Percentiles rank a stretch among this genome's conserved stretches.
These are phyloP conservation scores for Charadrius vociferus DNA, from an alignment of 2,113 vertebrate species.

Conservation along the genomic window DNA sequence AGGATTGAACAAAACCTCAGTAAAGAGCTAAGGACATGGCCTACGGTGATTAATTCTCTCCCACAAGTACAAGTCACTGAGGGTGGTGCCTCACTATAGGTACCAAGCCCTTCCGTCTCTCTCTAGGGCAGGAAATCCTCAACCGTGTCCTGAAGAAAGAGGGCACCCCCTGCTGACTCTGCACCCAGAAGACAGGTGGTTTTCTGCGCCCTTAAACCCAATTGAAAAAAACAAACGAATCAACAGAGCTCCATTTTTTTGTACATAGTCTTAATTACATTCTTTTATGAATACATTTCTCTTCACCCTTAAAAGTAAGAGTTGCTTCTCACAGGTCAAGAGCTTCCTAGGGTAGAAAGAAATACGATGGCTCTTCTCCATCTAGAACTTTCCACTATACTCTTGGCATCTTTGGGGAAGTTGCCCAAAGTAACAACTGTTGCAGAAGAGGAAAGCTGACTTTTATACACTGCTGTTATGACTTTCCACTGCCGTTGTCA, in stretches of 20 bases:
- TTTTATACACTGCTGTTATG: not conserved
- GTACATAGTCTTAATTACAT: not conserved
- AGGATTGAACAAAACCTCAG: slow-evolving; percentile 2
- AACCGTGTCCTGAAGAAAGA: not conserved
- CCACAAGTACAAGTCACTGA: slow-evolving; percentile 22
- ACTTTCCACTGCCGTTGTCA: not conserved
- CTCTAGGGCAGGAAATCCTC: slow-evolving; percentile 8
- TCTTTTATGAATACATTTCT: not conserved
- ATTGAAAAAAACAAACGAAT: not conserved
- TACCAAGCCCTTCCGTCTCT: not conserved
- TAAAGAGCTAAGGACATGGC: not conserved
- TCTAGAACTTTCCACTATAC: not conserved
- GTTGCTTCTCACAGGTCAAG: not conserved
- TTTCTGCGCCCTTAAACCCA: not conserved
- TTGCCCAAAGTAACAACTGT: not conserved
- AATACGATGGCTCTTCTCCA: not conserved
- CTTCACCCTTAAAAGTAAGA: not conserved
- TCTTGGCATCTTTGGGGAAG: not conserved
- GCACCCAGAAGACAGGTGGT: not conserved
- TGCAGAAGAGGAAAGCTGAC: not conserved
- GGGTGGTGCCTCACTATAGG: not conserved
- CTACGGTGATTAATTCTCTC: slow-evolving; percentile 23
- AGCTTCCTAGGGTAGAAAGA: not conserved
- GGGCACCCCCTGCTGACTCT: slow-evolving; percentile 54
- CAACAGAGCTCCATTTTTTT: not conserved